phyloP scores from a whole-genome alignment of 2,888 invertebrate species.

The Taenaris catops region DNA sequence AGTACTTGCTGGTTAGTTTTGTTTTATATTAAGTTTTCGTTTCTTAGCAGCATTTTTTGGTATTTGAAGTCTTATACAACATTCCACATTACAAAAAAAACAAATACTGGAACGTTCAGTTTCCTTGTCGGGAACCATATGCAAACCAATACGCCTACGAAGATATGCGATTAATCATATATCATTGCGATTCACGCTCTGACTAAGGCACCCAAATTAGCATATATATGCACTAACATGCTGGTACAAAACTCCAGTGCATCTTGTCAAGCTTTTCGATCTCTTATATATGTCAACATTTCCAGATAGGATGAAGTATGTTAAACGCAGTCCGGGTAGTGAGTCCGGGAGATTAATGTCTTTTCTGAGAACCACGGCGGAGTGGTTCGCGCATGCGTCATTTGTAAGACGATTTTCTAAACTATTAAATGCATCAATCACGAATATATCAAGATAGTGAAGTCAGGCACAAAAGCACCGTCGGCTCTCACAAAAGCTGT shows the following conservation, averaged over 20 bases:
- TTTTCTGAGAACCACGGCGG: conserved; percentile 4
- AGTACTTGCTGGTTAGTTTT: no score
- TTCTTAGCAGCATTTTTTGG: no score
- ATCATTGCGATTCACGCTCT: conserved; percentile 40
- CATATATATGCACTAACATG: no score
- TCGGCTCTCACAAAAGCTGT: conserved; percentile 29
- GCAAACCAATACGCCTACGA: conserved; percentile 51
- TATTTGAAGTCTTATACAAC: no score
- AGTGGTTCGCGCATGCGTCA: conserved; percentile 11
- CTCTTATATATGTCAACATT: no score
- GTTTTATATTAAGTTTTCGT: no score
- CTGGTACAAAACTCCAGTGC: no score
- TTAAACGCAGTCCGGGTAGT: neutral
- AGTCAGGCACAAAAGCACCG: conserved; percentile 21
- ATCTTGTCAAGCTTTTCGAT: no score
- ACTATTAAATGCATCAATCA: conserved; percentile 23
- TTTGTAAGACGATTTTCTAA: conserved; percentile 18
- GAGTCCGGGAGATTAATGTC: conserved; percentile 11
- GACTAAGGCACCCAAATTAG: conserved; percentile 35
- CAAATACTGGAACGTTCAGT: conserved; percentile 46
- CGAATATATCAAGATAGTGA: conserved; percentile 18
- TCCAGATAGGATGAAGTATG: conserved; percentile 3
- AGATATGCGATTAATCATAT: conserved; percentile 57
- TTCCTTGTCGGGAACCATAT: conserved; percentile 58
- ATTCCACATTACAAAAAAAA: no score